Conservation (phyloP, 2,113 vertebrate genomes). For the Hemiscyllium ocellatum region DNA sequence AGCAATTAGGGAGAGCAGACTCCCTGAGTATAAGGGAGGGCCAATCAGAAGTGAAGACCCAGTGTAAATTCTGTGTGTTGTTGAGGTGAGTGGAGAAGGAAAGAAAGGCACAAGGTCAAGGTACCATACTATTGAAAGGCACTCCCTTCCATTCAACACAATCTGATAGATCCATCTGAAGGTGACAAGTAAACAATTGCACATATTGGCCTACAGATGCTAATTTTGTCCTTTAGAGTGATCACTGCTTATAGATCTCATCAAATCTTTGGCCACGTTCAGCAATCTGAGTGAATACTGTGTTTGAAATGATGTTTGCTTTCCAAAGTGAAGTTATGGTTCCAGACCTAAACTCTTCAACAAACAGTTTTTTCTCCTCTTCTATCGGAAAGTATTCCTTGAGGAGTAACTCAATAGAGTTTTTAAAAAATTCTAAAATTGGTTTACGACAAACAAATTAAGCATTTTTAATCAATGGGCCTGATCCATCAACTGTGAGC, state of each 20-base stretch:
- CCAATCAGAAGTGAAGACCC: too few relatives aligned
- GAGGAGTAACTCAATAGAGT: too few relatives aligned
- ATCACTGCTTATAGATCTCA: too few relatives aligned
- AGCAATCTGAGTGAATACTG: not conserved
- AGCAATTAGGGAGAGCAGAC: not conserved
- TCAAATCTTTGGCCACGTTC: not conserved
- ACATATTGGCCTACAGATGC: not conserved
- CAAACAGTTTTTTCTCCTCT: not conserved
- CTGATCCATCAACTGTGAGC: too few relatives aligned
- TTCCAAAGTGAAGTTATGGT: not conserved
- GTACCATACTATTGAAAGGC: too few relatives aligned
- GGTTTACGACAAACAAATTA: too few relatives aligned
- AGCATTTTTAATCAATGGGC: too few relatives aligned
- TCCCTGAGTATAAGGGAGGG: too few relatives aligned
- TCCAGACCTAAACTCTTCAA: not conserved
- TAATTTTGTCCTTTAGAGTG: too few relatives aligned
- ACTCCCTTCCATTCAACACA: too few relatives aligned
- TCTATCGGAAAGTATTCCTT: too few relatives aligned
- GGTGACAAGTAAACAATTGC: not conserved
- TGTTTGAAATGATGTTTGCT: not conserved
- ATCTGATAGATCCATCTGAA: not conserved
- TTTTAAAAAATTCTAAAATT: too few relatives aligned
- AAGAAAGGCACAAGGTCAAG: not conserved
- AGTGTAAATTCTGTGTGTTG: not conserved
- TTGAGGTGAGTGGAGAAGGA: not conserved